Percentiles rank a stretch among this genome's conserved stretches.
phyloP scores from a whole-genome alignment of 2,888 invertebrate genomes.

The Thysanoteuthis rhombus region DNA sequence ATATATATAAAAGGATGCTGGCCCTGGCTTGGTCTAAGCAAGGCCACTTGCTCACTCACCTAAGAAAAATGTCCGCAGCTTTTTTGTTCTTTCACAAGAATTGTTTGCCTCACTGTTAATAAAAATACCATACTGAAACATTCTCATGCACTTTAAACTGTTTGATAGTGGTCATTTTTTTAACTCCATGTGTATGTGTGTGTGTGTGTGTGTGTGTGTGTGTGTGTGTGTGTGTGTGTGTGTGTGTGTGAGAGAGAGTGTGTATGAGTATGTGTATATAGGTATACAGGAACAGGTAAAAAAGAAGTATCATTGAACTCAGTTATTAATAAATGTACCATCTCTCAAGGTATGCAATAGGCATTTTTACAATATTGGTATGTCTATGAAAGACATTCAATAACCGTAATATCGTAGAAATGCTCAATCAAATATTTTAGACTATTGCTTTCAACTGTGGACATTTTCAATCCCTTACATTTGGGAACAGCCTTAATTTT shows the following conservation, averaged over 20 bases:
- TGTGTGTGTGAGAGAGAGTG: too few species aligned
- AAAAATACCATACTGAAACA: background rate
- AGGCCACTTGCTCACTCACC: constrained; percentile 12
- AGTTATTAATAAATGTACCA: too few species aligned
- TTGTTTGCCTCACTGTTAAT: background rate
- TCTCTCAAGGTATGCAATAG: too few species aligned
- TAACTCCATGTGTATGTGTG: background rate
- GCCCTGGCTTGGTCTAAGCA: background rate
- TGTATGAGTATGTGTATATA: background rate
- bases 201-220: background rate
- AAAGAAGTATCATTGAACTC: too few species aligned
- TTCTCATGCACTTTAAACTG: background rate
- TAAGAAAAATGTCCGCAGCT: background rate
- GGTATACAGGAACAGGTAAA: too few species aligned
- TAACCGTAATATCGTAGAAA: background rate
- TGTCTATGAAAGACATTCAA: too few species aligned
- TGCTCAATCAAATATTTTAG: too few species aligned
- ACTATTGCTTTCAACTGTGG: too few species aligned
- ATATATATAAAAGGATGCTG: background rate
- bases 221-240: background rate
- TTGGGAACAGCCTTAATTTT: too few species aligned
- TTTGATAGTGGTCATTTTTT: background rate
- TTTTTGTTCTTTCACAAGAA: background rate
- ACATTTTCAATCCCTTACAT: too few species aligned
- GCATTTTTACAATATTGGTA: too few species aligned